Evolutionary conservation across 2,888 invertebrate species (phyloP).

Genomic region (Caenorhabditis auriculariae): DNA sequence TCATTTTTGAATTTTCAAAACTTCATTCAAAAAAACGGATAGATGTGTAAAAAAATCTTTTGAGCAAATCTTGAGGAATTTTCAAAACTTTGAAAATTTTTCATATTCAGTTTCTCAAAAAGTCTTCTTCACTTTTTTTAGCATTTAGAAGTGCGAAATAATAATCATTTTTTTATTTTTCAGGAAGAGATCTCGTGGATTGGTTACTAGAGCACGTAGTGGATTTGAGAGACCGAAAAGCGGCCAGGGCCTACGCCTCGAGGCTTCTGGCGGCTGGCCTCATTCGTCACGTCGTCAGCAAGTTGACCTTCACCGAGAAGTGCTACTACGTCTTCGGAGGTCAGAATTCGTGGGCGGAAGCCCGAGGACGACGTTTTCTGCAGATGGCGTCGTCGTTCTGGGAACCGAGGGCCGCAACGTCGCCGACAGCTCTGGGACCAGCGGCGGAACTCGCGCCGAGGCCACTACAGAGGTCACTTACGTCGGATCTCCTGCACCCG

Average conservation of each 20-base stretch:
- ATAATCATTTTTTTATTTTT: too few relatives aligned
- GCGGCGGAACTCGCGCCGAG: slow-evolving; percentile 28
- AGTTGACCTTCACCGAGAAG: slow-evolving; percentile 58
- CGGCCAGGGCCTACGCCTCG: slow-evolving; percentile 38
- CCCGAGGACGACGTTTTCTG: too few relatives aligned
- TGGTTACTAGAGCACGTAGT: slow-evolving; percentile 57
- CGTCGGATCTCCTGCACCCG: slow-evolving; percentile 39
- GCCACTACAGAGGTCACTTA: slow-evolving; percentile 44
- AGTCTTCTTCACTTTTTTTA: too few relatives aligned
- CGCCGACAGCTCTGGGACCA: slow-evolving; percentile 24
- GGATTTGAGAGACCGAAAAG: slow-evolving; percentile 50
- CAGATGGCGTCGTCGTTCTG: slow-evolving; percentile 16
- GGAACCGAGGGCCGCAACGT: slow-evolving; percentile 8
- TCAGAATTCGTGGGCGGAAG: not conserved
- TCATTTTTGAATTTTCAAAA: not conserved
- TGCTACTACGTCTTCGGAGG: slow-evolving; percentile 55
- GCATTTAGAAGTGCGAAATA: too few relatives aligned
- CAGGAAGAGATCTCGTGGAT: slow-evolving; percentile 54
- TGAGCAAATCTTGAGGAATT: not conserved
- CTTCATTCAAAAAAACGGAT: not conserved
- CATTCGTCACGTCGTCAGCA: slow-evolving; percentile 59
- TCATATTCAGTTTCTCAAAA: too few relatives aligned
- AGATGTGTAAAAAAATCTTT: not conserved
- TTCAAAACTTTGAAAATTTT: too few relatives aligned
- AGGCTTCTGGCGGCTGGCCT: slow-evolving; percentile 48